phyloP scores from a whole-genome alignment of 2,113 vertebrate genomes.

The Salvelinus sp. region DNA sequence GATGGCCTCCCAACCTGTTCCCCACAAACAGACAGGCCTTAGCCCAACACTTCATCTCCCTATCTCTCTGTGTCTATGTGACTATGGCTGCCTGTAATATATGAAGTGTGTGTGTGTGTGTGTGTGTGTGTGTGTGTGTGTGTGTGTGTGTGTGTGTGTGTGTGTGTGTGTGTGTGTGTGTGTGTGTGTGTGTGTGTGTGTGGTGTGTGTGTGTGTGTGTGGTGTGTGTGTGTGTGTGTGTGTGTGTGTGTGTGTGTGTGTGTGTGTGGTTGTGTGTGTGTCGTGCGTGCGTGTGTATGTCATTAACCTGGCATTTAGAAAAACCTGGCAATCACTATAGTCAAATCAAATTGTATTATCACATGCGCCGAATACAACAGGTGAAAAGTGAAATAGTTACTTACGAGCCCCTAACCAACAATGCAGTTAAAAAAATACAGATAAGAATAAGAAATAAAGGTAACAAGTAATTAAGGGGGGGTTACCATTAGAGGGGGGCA shows the following conservation, averaged over 20 bases:
- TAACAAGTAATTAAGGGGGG: too few species aligned
- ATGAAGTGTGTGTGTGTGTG: not conserved
- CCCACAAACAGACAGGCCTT: slow-evolving; percentile 10
- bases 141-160: not conserved
- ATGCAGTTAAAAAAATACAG: too few species aligned
- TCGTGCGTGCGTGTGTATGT: not conserved
- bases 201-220: too few species aligned
- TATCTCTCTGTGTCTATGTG: slow-evolving; percentile 13
- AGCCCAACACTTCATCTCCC: not conserved
- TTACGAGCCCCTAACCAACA: too few species aligned
- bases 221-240: too few species aligned
- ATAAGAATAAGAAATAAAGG: too few species aligned
- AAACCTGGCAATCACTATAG: not conserved
- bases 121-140: not conserved
- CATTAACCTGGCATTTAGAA: not conserved
- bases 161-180: too few species aligned
- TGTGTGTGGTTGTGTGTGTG: too few species aligned
- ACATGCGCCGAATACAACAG: too few species aligned
- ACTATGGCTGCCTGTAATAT: not conserved
- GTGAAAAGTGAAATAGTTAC: too few species aligned
- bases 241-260: not conserved
- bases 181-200: not conserved
- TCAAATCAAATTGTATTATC: too few species aligned
- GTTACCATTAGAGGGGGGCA: too few species aligned
- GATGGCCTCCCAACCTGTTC: slow-evolving; percentile 28